phyloP scores from a whole-genome alignment of 2,888 invertebrate genomes.

The Drosophila rellima region DNA sequence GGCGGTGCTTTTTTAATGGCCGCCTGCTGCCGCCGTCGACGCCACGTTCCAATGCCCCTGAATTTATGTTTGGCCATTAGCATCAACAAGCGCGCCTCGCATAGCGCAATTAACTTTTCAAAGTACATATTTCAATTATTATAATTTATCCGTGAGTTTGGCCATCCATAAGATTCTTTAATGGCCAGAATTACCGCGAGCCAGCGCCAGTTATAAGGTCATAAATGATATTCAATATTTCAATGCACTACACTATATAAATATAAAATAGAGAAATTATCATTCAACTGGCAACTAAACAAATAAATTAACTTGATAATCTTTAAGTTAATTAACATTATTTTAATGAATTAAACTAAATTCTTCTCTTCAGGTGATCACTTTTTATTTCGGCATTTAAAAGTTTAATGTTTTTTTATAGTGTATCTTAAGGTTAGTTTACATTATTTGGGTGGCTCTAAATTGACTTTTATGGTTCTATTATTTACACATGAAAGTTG shows the following conservation, averaged over 20 bases:
- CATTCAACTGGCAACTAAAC: neutral
- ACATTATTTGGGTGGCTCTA: neutral
- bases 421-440: conserved; percentile 1
- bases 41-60: conserved; percentile 27
- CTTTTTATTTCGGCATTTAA: neutral
- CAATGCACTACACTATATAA: conserved; percentile 23
- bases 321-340: neutral
- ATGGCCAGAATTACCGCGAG: conserved; percentile 40
- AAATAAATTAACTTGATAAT: neutral
- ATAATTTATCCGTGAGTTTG: conserved; percentile 76
- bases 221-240: conserved; percentile 46
- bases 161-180: conserved; percentile 63
- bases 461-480: conserved; percentile 62
- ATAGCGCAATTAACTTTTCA: conserved; percentile 70
- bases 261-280: neutral
- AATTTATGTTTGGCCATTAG: conserved; percentile 77
- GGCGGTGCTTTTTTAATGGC: conserved; percentile 40
- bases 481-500: conserved; percentile 67
- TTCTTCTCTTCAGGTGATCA: neutral
- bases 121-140: conserved; percentile 78
- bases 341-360: neutral
- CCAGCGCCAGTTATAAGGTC: conserved; percentile 27
- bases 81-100: conserved; percentile 71
- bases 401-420: conserved; percentile 8
- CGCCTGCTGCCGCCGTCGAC: conserved; percentile 27